These are phyloP conservation scores for Bombus vancouverensis DNA, from an alignment of 1,140 invertebrate genomes.

Conservation along the genomic window DNA sequence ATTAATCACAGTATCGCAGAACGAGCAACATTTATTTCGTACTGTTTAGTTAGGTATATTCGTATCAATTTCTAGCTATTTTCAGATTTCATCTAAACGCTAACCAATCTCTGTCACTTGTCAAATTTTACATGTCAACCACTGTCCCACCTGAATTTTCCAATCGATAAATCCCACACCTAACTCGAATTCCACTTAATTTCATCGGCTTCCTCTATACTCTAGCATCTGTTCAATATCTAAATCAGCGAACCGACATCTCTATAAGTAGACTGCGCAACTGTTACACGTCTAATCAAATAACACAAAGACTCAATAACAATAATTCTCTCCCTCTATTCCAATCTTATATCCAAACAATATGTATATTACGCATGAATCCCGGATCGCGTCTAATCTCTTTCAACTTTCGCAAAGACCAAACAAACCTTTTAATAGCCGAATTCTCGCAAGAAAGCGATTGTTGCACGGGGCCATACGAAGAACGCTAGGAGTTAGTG, in stretches of 20 bases:
- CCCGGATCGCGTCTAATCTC: conserved; percentile 7
- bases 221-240: neutral
- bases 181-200: neutral
- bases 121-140: neutral
- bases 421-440: conserved; percentile 21
- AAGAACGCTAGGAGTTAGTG: conserved; percentile 17
- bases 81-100: too few species aligned
- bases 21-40: too few species aligned
- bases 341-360: neutral
- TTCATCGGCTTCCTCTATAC: neutral
- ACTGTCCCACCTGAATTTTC: neutral
- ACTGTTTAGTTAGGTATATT: too few species aligned
- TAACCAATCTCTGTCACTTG: neutral
- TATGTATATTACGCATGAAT: neutral
- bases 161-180: neutral
- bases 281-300: neutral
- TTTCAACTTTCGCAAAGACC: neutral
- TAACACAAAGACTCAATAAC: neutral
- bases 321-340: neutral
- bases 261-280: neutral
- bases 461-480: conserved; percentile 2
- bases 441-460: neutral
- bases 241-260: neutral
- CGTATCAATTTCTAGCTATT: too few species aligned
- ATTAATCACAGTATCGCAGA: too few species aligned